These are phyloP conservation scores for Numenius phaeopus DNA, from an alignment of 2,797 vertebrate genomes.

Conservation along the genomic window DNA sequence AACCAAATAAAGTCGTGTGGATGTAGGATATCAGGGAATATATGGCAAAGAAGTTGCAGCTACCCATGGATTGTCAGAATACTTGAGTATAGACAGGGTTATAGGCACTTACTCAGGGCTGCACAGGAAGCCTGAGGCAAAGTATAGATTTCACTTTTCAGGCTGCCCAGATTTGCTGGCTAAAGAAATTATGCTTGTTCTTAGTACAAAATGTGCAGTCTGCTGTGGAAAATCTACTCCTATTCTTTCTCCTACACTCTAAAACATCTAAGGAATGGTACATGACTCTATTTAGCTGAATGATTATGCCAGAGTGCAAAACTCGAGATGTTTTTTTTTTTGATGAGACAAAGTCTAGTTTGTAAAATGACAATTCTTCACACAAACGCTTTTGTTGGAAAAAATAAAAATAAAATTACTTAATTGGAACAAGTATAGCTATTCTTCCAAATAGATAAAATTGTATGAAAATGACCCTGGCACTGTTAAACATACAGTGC, in stretches of 20 bases:
- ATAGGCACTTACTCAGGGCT: neutral
- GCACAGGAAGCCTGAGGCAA: neutral
- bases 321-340: neutral
- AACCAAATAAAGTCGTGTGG: neutral
- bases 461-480: neutral
- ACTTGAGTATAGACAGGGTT: neutral
- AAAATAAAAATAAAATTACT: neutral
- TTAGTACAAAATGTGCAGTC: constrained; percentile 38
- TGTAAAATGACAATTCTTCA: constrained; percentile 11
- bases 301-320: neutral
- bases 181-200: constrained; percentile 27
- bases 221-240: constrained; percentile 18
- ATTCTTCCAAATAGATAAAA: neutral
- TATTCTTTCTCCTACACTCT: constrained; percentile 66
- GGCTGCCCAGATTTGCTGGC: neutral
- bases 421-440: neutral
- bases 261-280: constrained; percentile 65
- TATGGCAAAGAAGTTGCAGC: neutral
- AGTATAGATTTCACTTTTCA: neutral
- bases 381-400: neutral
- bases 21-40: neutral
- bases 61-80: neutral
- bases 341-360: neutral
- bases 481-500: neutral
- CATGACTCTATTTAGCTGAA: neutral